Evolutionary conservation across 1,140 invertebrate genomes (phyloP), one percentile per base, ranked within the genome.

Genomic region (Protaetia brevitarsis): DNA sequence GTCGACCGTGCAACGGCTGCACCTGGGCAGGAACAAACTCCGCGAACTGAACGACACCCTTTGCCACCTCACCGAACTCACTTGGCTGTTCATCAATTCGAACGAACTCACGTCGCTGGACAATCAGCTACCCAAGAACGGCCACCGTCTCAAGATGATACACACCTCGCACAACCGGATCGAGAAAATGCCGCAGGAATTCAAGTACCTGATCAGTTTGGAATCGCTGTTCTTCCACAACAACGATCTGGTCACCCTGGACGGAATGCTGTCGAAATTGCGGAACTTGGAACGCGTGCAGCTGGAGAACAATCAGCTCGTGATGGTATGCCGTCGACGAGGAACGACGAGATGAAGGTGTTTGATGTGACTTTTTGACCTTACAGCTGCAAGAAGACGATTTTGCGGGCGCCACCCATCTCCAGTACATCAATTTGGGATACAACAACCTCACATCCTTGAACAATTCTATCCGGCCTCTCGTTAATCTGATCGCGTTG

Each of bases 81-180:
- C 89, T 72, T 91, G 90, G 86, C 81, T 93, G 31, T 87, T 91
- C 61, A 85, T 92, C 26, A 91, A 91, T 74, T 82, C 85, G 16
- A 93, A 93, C 74, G 82, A 88, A 56, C 79, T 93, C 28, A 85
- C 85, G 58, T 83, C 85, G 10, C 79, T 93, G 65, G 90, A 93
- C 16, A 86, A 86, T 23, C 87, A 93, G 78, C 74, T 93, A 66
- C 90, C 90, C 7, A 79, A 81, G 80, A 86, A 78, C 80, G 86
- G 82, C 0, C 82, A 83, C 13, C 87, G 85, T 72, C 73, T 92
- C 2, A 82, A 83, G 13, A 82, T 90, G 68, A 82, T 93, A 0
- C 87, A 90, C 72, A 88, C 87, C 1, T 86, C 85, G 7, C 82
- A 89, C 71, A 93, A 93, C 73, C 83, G 85, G 37, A 68, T 93